Conservation (phyloP, 2,113 vertebrate genomes). For the Fukomys damarensis region DNA sequence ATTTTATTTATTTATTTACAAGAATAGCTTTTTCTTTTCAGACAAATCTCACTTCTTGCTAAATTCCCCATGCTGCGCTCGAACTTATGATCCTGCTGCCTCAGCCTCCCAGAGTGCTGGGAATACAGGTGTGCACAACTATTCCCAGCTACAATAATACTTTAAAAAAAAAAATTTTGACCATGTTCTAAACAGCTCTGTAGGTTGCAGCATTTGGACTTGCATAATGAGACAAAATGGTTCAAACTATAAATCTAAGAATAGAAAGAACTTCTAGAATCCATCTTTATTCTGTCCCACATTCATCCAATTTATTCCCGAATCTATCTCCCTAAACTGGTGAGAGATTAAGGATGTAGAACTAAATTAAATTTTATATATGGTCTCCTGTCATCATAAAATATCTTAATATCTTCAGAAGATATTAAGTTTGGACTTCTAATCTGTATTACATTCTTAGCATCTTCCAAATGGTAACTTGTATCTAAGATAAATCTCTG, state of each 20-base stretch:
- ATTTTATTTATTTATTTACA: neutral
- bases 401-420: constrained; percentile 2
- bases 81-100: too few relatives aligned
- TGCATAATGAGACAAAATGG: neutral
- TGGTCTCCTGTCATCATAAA: constrained; percentile 10
- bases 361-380: neutral
- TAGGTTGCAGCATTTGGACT: neutral
- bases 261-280: neutral
- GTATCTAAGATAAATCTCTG: constrained; percentile 12
- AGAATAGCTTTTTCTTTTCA: neutral
- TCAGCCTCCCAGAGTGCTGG: too few relatives aligned
- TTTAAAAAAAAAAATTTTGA: neutral
- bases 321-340: neutral
- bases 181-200: neutral
- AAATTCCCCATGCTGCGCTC: too few relatives aligned
- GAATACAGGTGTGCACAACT: neutral
- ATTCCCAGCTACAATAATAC: neutral
- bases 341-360: neutral
- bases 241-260: neutral
- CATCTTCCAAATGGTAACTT: neutral
- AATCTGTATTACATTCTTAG: neutral
- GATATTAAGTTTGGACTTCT: neutral
- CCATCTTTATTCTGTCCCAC: neutral
- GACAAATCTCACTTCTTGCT: neutral
- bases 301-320: neutral